Conservation (phyloP, 2,797 vertebrate species). For the Pseudopleuronectes americanus region DNA sequence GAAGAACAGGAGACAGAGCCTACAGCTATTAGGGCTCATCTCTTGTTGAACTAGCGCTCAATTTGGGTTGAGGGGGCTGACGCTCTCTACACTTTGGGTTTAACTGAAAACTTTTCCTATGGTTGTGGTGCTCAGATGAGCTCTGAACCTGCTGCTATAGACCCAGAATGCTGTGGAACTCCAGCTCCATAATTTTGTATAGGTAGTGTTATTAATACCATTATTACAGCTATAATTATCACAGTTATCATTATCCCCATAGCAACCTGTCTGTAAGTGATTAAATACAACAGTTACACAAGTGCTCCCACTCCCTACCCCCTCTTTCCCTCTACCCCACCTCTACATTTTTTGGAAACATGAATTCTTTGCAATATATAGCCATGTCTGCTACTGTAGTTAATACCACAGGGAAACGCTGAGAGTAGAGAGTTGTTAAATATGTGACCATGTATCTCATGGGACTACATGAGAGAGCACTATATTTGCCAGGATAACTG, state of each 20-base stretch:
- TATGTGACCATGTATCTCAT: neutral
- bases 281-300: too few species aligned
- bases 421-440: neutral
- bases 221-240: neutral
- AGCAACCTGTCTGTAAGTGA: neutral
- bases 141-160: neutral
- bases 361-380: too few species aligned
- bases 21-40: neutral
- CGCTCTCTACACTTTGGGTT: neutral
- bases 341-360: too few species aligned
- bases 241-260: neutral
- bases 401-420: neutral
- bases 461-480: neutral
- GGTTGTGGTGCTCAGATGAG: neutral
- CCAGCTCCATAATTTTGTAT: neutral
- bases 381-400: neutral
- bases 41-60: neutral
- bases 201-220: neutral
- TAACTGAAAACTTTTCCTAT: neutral
- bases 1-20: neutral
- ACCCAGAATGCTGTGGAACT: neutral
- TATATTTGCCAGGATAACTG: neutral
- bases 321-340: too few species aligned
- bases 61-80: neutral
- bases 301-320: too few species aligned